Evolutionary conservation across 2,113 vertebrate genomes (phyloP).

Genomic region (Microcebus tavaratra): DNA sequence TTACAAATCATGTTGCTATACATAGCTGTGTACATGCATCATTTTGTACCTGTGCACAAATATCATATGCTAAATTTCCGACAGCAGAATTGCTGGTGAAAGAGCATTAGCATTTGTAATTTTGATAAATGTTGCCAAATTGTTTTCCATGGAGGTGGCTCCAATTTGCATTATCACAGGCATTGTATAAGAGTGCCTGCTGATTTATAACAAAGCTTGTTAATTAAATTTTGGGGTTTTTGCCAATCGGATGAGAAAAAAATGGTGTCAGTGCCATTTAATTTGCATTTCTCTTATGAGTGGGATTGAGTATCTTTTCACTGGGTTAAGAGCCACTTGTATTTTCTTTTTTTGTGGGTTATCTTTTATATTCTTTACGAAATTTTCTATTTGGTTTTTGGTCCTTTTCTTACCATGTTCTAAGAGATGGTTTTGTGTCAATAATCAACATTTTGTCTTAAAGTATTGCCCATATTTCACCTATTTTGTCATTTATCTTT

Average conservation of each 20-base stretch:
- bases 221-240: conserved; percentile 65
- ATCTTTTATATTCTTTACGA: background rate
- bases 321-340: conserved; percentile 23
- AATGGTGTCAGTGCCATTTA: conserved; percentile 7
- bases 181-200: background rate
- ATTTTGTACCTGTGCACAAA: background rate
- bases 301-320: background rate
- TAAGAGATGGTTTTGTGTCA: background rate
- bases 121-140: conserved; percentile 45
- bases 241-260: conserved; percentile 51
- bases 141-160: background rate
- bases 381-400: background rate
- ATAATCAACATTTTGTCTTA: background rate
- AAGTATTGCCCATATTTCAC: background rate
- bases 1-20: background rate
- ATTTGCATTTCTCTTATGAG: conserved; percentile 51
- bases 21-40: background rate
- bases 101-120: background rate
- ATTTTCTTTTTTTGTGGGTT: background rate
- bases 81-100: background rate
- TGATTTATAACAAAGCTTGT: conserved; percentile 50
- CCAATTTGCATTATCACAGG: conserved; percentile 38
- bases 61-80: background rate
- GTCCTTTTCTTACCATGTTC: background rate
- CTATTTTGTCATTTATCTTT: background rate